These are phyloP conservation scores for Peromyscus melanophrys DNA, from an alignment of 2,797 vertebrate species.

Conservation along the genomic window DNA sequence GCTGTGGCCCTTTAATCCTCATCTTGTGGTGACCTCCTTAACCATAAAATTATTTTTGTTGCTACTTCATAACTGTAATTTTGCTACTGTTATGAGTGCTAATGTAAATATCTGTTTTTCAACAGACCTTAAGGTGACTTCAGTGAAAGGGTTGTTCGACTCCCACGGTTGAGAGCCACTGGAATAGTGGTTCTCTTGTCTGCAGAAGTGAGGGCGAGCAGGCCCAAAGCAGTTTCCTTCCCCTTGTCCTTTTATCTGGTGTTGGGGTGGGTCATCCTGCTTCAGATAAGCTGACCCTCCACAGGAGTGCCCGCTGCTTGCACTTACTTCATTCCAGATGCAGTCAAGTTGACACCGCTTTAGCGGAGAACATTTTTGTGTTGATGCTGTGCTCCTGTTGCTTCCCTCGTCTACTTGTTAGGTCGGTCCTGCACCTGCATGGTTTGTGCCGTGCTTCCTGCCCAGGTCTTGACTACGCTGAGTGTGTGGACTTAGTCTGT, in stretches of 20 bases:
- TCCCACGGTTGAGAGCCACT: background rate
- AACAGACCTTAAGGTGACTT: background rate
- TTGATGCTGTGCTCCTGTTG: background rate
- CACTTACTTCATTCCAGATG: background rate
- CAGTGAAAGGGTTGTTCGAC: background rate
- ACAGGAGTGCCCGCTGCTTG: too few relatives aligned
- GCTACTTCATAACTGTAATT: background rate
- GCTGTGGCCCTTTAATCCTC: background rate
- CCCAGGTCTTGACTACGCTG: background rate
- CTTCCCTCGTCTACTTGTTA: background rate
- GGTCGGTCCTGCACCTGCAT: background rate
- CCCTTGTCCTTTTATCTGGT: background rate
- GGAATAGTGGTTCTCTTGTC: too few relatives aligned
- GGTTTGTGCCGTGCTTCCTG: background rate
- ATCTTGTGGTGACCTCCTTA: background rate
- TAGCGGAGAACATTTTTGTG: background rate
- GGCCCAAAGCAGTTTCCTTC: background rate
- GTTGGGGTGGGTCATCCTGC: background rate
- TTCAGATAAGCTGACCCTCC: background rate
- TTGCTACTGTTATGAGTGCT: background rate
- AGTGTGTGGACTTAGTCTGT: background rate
- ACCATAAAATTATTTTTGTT: background rate
- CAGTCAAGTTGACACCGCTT: background rate
- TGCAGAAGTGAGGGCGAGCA: background rate
- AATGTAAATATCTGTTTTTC: background rate